phyloP scores from a whole-genome alignment of 2,797 vertebrate species.

The Sebastes itinus region DNA sequence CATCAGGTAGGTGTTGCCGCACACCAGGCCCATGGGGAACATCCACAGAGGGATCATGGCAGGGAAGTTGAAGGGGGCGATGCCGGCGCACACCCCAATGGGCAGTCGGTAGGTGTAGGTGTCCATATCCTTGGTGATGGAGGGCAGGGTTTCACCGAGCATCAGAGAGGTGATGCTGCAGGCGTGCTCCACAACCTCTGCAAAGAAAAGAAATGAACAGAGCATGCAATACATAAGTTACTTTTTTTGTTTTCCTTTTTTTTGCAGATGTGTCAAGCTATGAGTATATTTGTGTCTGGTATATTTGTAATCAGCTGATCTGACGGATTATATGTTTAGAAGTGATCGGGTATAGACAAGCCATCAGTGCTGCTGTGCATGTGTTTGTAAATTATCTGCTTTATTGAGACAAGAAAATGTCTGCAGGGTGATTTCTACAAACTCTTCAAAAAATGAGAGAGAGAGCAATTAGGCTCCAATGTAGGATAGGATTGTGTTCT shows the following conservation, averaged over 20 bases:
- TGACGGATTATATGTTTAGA: background rate
- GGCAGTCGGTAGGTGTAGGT: slow-evolving; percentile 92
- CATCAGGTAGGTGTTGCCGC: slow-evolving; percentile 95
- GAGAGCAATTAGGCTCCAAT: background rate
- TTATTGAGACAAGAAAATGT: background rate
- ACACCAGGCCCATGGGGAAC: slow-evolving; percentile 96
- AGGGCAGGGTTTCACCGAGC: slow-evolving; percentile 95
- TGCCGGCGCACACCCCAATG: slow-evolving; percentile 93
- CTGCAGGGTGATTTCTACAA: background rate
- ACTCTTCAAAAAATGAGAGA: background rate
- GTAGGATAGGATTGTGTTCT: background rate
- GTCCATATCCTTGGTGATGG: slow-evolving; percentile 98
- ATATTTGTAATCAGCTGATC: background rate
- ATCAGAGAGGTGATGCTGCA: slow-evolving; percentile 96
- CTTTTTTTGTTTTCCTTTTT: background rate
- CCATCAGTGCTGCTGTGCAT: background rate
- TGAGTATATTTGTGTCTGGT: background rate
- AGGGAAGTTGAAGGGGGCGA: slow-evolving; percentile 96
- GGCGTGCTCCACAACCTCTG: slow-evolving; percentile 97
- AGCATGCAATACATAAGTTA: background rate
- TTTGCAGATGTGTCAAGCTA: background rate
- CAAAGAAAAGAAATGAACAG: slow-evolving; percentile 15
- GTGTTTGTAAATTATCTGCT: background rate
- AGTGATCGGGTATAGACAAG: background rate
- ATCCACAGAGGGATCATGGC: slow-evolving; percentile 99